Base-by-base conservation (phyloP, 2,113 vertebrate genomes). In the Hassar affinis region DNA sequence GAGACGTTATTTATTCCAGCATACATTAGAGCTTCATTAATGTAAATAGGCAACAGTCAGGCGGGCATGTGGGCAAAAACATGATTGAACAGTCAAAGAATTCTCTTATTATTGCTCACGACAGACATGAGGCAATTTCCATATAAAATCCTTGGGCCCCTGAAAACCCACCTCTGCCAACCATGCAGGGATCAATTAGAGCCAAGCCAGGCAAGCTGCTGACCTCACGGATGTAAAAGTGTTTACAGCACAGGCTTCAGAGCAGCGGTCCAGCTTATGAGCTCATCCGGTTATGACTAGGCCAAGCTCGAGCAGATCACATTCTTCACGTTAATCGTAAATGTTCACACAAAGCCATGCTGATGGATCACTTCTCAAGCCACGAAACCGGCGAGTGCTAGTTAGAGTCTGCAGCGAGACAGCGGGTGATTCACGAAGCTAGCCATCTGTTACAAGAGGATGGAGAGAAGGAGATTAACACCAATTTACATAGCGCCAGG, bases 21-120 rank as follows among this genome's bases (percentile, higher is more conserved):
- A 14, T 78, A 62, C 7, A 78, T 86, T 84, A 83, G 74, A 76
- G 59, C 79, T 87, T 82, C 78, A 86, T 84, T 85, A 83, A 87
- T 87, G 85, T 81, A 82, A 86, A 90, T 76, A 62, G 11, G 61
- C 35, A 52, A 82, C 72, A 78, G 15, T 57, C 71, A 78, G 84
- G 25, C 74, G 68, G 35, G 4, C 77, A 38, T 68, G 74, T 51
- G 8, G 80, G 86, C 62, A 57, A 86, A 85, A 87, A 83, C 77
- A 87, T 90, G 86, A 92, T 84, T 49, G 0, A 85, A 91, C 80
- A 81, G 79, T 86, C 54, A 25, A 85, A 87, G 88, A 92, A 92
- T 85, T 89, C 71, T 80, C 68, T 80, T 86, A 54, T 66, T 52
- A 79, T 72, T 83, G 47, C 51, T 76, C 57, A 79, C 11, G 2